Base-by-base conservation (phyloP, 1,140 invertebrate genomes). In the Solenopsis invicta region DNA sequence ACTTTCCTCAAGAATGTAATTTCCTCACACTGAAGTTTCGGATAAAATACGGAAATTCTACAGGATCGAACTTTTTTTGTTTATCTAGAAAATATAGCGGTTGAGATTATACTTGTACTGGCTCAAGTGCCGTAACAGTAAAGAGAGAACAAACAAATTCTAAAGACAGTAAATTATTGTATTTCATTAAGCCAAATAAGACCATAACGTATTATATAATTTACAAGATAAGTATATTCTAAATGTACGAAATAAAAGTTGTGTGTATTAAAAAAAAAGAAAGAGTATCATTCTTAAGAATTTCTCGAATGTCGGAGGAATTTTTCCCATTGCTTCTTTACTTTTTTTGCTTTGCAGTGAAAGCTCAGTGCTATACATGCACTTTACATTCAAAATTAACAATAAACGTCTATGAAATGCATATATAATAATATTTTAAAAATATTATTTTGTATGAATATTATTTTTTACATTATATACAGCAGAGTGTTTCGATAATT, bases 121-220 rank as follows among this genome's bases (percentile, higher is more conserved):
- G 69, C 62, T 74, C 69, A 84, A 84, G 69, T 84, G 80, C 69
- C 80, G 54, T 50, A 41, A 75, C 52, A 84, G 54, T 18, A 82
- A 74, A 82, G 54, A 82, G 54, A 84, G 41, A 67, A 74, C 41
- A 72, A 82, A 72, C 78, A 84, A 84, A 84, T 84, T 84, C 80
- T 84, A 84, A 84, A 84, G 69, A 81, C 54, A 84, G 34, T 50
- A 84, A 61, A 84, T 84, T 84, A 84, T 84, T 84, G 69, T 84
- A 84, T 84, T 84, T 84, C 80, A 84, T 75, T 84, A 84, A 84
- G 80, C 80, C 80, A 84, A 84, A 84, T 74, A 84, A 84, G 80
- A 84, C 69, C 80, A 81, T 81, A 81, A 81, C 78, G 54, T 84
- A 84, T 84, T 84, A 75, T 84, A 84, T 74, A 84, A 84, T 75